Conservation (phyloP, 2,113 vertebrate species). For the Elanus axillaris region DNA sequence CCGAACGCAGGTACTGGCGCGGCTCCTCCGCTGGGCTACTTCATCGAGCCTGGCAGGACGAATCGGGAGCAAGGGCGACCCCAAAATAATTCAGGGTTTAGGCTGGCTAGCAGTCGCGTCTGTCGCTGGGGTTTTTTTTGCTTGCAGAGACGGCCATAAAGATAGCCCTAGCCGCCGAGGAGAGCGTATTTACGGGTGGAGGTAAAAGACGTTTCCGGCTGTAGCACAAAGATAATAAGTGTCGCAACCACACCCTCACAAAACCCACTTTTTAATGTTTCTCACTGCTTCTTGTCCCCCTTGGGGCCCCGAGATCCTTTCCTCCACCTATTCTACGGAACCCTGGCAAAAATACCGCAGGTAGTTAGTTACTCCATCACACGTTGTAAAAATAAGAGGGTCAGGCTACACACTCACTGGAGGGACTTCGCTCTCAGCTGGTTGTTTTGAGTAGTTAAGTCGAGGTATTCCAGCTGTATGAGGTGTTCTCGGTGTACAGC, state of each 20-base stretch:
- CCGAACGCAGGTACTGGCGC: too few species aligned
- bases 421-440: fast-evolving
- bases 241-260: fast-evolving
- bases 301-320: fast-evolving
- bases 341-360: fast-evolving
- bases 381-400: fast-evolving
- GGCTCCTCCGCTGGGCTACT: too few species aligned
- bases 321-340: fast-evolving
- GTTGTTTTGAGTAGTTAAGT: fast-evolving
- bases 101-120: background rate
- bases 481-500: fast-evolving
- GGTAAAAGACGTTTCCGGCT: fast-evolving
- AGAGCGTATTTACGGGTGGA: fast-evolving
- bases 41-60: background rate
- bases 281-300: fast-evolving
- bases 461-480: fast-evolving
- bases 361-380: fast-evolving
- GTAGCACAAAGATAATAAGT: fast-evolving
- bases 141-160: background rate
- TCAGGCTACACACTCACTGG: fast-evolving
- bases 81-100: fast-evolving
- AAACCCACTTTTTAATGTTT: background rate
- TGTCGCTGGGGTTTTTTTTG: background rate
- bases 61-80: background rate
- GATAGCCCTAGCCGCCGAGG: fast-evolving